A percentile compares a stretch with the other conserved stretches of the same genome.
phyloP scores from a whole-genome alignment of 2,888 invertebrate species.

The Acleris literana region DNA sequence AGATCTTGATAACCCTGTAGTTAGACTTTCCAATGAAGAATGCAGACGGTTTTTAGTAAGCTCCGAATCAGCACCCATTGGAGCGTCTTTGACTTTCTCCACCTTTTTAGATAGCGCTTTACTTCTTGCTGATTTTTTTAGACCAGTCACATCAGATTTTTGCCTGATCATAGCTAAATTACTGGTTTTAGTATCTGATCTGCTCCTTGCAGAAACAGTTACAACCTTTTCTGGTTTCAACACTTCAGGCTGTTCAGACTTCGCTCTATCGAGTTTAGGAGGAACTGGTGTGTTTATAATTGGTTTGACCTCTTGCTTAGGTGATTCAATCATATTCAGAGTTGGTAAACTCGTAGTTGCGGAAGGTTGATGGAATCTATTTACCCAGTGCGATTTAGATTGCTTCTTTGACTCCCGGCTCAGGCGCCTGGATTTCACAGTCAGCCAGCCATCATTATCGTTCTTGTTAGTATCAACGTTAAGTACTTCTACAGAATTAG shows the following conservation, averaged over 20 bases:
- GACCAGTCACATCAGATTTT: constrained; percentile 85
- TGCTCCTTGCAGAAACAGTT: constrained; percentile 49
- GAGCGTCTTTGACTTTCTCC: constrained; percentile 60
- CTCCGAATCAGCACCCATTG: constrained; percentile 58
- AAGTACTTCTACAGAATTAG: constrained; percentile 77
- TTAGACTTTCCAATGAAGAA: constrained; percentile 74
- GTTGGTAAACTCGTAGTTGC: constrained; percentile 93
- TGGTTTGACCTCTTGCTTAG: constrained; percentile 69
- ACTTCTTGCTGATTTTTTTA: constrained; percentile 73
- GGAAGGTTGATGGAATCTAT: constrained; percentile 91
- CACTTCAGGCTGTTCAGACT: constrained; percentile 66
- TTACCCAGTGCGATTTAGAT: constrained; percentile 88
- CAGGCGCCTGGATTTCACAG: constrained; percentile 90
- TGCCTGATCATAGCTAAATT: constrained; percentile 78
- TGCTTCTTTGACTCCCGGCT: constrained; percentile 83
- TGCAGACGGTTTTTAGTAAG: constrained; percentile 72
- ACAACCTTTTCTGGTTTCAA: constrained; percentile 44
- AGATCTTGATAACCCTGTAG: constrained; percentile 69
- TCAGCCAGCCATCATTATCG: constrained; percentile 93
- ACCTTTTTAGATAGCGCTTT: constrained; percentile 62
- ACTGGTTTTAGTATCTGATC: constrained; percentile 60
- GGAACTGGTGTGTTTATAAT: constrained; percentile 47
- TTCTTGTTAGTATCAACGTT: constrained; percentile 67
- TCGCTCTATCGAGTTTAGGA: constrained; percentile 63
- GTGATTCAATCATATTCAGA: constrained; percentile 82